Conservation (phyloP, 2,888 invertebrate species). For the Melolontha melolontha region DNA sequence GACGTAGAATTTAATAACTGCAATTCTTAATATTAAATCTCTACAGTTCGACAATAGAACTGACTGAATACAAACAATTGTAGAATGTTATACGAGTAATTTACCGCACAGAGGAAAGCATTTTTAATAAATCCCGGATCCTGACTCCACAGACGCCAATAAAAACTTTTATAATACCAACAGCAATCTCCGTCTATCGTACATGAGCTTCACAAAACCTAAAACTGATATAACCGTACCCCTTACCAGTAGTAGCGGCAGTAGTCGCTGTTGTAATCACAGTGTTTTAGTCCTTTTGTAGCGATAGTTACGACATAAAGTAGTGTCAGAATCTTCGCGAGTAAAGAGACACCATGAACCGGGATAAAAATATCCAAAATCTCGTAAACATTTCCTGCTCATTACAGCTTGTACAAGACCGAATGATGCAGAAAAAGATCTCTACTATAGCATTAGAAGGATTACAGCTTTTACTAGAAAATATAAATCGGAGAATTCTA, state of each 20-base stretch:
- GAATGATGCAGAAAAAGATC: no score
- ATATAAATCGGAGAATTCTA: no score
- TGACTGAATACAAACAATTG: not conserved
- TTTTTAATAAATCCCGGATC: conserved; percentile 25
- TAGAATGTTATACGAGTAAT: conserved; percentile 1
- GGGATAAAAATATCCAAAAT: not conserved
- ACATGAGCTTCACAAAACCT: no score
- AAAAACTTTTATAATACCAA: conserved; percentile 22
- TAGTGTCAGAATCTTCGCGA: not conserved
- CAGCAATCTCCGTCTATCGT: not conserved
- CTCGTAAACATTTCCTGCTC: no score
- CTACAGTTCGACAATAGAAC: not conserved
- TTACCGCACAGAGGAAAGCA: conserved; percentile 13
- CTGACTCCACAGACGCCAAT: conserved; percentile 5
- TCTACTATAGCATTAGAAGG: no score
- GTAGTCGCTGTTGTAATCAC: not conserved
- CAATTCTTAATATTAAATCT: conserved; percentile 11
- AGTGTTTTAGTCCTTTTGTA: not conserved
- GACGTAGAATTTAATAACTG: conserved; percentile 15
- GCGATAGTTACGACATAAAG: not conserved
- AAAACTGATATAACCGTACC: not conserved
- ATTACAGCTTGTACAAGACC: no score
- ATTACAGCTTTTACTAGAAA: no score
- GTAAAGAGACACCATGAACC: not conserved
- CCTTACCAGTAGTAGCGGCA: not conserved